A percentile compares a stretch with the other conserved stretches of the same genome.
Evolutionary conservation across 2,113 vertebrate genomes (phyloP).

Genomic region (Tapirus terrestris): DNA sequence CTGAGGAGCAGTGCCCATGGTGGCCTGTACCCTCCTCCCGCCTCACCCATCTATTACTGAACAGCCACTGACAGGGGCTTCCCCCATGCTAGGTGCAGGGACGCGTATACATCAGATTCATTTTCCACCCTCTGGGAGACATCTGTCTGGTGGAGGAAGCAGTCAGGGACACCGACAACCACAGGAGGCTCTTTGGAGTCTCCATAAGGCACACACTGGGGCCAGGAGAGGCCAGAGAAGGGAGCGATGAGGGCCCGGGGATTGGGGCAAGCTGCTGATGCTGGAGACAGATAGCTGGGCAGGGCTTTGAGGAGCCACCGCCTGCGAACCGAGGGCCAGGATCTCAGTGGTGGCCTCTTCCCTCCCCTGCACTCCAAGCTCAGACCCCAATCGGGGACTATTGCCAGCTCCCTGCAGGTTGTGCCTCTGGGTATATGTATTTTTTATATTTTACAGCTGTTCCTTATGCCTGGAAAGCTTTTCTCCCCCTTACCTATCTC

Average conservation of each 20-base stretch:
- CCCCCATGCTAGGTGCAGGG: background rate
- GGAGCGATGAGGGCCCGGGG: background rate
- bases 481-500: background rate
- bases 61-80: background rate
- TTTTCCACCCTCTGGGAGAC: background rate
- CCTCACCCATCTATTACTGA: background rate
- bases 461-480: background rate
- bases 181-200: background rate
- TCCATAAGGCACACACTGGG: background rate
- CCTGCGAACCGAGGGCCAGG: rapidly evolving
- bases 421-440: no score
- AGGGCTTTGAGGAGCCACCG: background rate
- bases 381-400: no score
- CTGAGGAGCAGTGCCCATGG: background rate
- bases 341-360: background rate
- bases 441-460: background rate
- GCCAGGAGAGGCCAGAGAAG: no score
- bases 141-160: background rate
- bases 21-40: background rate
- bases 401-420: background rate
- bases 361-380: background rate
- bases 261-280: background rate
- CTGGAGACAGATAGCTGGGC: background rate
- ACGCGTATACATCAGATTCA: background rate
- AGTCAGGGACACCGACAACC: background rate